Base-by-base conservation (phyloP, 2,797 vertebrate genomes). In the Tadarida brasiliensis region DNA sequence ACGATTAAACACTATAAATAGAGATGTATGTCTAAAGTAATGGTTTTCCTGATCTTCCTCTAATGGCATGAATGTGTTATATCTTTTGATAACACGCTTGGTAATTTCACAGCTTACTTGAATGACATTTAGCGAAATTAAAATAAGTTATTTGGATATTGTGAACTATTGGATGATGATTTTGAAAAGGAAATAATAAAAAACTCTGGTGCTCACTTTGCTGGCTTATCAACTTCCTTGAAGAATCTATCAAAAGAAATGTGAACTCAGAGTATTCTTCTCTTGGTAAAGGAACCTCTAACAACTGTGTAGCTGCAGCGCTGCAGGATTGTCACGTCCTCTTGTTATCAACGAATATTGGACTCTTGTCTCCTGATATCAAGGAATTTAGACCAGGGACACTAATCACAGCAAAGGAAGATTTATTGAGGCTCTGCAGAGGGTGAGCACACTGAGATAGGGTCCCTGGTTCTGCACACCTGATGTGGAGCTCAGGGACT, bases 101-200 rank as follows among this genome's bases (percentile, higher is more conserved):
- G 47, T 63, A 85, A 63, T 94, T 68, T 77, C 26, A 51, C 17
- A 84, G 15, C 2, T 94, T 86, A 77, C n/a, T 76, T 70, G 17
- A 51, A 19, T 33, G 47, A 77, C 30, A 78, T 74, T 88, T 90
- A 76, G 28, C 33, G 90, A 95, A 90, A 90, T 47, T 67, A 61
- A 74, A 87, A 70, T 77, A 68, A 93, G n/a, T 82, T 9, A 68
- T 81, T 71, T 97, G 80, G 33, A 39, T 71, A 47, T 35, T 81
- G 30, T 81, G 56, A 95, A 82, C 16, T 67, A 35, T 51, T 90
- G 94, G 39, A 20, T 80, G 11, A 30, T 54, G n/a, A 71, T 87
- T 95, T 85, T 94, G 14, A n/a, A 91, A 59, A 19, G 4, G 14
- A 85, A 73, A 39, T n/a, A 83, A 39, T 59, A 74, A 68, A 17